Evolutionary conservation across 2,888 invertebrate genomes (phyloP).

Genomic region (Steinernema carpocapsae): DNA sequence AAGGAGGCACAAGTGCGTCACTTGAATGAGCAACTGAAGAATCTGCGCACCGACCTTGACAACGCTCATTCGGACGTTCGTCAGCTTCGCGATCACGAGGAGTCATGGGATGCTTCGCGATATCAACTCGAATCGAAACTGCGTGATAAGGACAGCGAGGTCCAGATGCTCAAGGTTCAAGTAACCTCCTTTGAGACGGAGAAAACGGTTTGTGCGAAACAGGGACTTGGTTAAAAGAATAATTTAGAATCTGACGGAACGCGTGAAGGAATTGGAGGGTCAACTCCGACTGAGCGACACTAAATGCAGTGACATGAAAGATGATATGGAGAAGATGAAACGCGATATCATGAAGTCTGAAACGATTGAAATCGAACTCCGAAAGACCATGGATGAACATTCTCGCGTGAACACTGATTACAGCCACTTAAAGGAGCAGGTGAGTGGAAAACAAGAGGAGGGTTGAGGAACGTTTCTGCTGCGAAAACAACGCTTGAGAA

Average conservation of each 20-base stretch:
- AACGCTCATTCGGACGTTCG: conserved; percentile 64
- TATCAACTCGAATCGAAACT: conserved; percentile 63
- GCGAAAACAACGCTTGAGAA: no score
- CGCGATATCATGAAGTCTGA: conserved; percentile 64
- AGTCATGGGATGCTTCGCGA: conserved; percentile 60
- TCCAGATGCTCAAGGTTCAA: conserved; percentile 58
- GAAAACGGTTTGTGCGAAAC: conserved; percentile 44
- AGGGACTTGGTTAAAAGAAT: conserved; percentile 53
- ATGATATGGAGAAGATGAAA: conserved; percentile 62
- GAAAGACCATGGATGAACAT: conserved; percentile 58
- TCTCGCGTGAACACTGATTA: conserved; percentile 59
- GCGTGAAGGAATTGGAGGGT: conserved; percentile 64
- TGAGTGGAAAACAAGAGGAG: conserved; percentile 6
- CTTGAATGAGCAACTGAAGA: conserved; percentile 67
- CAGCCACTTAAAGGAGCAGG: conserved; percentile 58
- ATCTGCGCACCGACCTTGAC: conserved; percentile 64
- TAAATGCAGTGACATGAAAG: conserved; percentile 61
- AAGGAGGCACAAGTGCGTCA: conserved; percentile 68
- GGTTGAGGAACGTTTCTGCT: background rate
- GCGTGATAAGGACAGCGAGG: conserved; percentile 64
- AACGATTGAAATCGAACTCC: conserved; percentile 60
- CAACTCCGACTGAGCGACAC: conserved; percentile 61
- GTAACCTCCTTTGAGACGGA: conserved; percentile 62
- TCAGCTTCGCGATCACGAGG: conserved; percentile 62
- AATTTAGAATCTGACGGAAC: conserved; percentile 55